Percentiles rank a stretch among this genome's conserved stretches.
phyloP scores from a whole-genome alignment of 2,113 vertebrate species.

The Microtus oregoni region DNA sequence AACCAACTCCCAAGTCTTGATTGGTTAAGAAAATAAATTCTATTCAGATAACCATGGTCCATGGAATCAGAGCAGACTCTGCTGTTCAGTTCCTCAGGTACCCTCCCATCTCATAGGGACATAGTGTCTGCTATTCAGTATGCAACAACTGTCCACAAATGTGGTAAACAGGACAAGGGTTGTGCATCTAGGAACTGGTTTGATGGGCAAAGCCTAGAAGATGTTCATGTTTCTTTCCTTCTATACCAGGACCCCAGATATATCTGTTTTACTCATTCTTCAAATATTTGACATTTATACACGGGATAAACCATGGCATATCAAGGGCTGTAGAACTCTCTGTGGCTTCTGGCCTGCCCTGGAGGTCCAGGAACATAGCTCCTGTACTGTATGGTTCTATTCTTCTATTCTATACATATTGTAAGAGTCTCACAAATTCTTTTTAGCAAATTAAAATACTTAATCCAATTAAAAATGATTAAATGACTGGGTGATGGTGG shows the following conservation, averaged over 20 bases:
- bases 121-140: background rate
- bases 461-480: background rate
- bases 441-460: background rate
- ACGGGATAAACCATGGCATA: too few relatives aligned
- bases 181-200: background rate
- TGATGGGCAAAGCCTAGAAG: background rate
- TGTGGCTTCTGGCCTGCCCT: background rate
- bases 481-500: background rate
- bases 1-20: background rate
- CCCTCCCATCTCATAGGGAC: background rate
- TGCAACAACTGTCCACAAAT: background rate
- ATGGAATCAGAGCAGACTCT: rapidly evolving
- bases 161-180: background rate
- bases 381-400: background rate
- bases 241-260: background rate
- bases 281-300: background rate
- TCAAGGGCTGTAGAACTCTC: background rate
- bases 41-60: background rate
- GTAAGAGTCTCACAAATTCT: background rate
- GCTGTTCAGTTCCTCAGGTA: background rate
- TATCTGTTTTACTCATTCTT: too few relatives aligned
- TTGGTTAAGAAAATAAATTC: background rate
- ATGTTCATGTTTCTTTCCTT: background rate
- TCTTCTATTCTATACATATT: background rate
- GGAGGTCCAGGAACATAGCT: background rate